A percentile compares a stretch with the other conserved stretches of the same genome.
These are phyloP conservation scores for Mohoua ochrocephala DNA, from an alignment of 2,113 vertebrate species.

Conservation along the genomic window DNA sequence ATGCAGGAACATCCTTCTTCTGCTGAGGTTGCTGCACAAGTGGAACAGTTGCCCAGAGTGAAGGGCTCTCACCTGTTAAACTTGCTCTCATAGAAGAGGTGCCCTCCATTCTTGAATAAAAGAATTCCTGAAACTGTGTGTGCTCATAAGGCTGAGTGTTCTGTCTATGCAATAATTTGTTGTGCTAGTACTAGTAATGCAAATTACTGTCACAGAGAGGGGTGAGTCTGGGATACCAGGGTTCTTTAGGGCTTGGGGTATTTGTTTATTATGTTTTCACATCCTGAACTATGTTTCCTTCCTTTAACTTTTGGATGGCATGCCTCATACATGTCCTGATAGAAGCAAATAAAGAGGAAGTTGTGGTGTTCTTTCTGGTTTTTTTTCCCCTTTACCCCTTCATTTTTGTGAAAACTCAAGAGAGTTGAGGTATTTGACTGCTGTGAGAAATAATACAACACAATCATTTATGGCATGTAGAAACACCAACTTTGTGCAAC, in stretches of 20 bases:
- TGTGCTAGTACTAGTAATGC: not conserved
- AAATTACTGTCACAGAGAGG: not conserved
- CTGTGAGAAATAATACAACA: not conserved
- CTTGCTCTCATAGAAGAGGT: rapidly evolving
- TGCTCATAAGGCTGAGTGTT: not conserved
- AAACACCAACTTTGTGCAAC: not conserved
- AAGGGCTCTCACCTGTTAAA: not conserved
- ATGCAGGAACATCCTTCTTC: not conserved
- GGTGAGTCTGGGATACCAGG: no score
- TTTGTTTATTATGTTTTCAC: not conserved
- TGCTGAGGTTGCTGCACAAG: not conserved
- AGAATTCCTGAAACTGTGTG: not conserved
- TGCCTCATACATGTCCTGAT: not conserved
- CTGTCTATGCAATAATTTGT: not conserved
- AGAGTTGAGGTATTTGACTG: not conserved
- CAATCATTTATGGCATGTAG: not conserved
- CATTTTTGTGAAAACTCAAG: not conserved
- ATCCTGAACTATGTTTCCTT: not conserved
- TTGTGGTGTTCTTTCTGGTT: not conserved
- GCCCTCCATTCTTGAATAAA: not conserved
- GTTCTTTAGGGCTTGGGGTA: not conserved
- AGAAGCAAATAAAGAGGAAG: not conserved
- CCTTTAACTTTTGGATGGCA: not conserved
- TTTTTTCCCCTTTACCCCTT: not conserved
- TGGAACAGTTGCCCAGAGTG: not conserved